phyloP scores from a whole-genome alignment of 1,140 invertebrate genomes.

The Drosophila seguyi region DNA sequence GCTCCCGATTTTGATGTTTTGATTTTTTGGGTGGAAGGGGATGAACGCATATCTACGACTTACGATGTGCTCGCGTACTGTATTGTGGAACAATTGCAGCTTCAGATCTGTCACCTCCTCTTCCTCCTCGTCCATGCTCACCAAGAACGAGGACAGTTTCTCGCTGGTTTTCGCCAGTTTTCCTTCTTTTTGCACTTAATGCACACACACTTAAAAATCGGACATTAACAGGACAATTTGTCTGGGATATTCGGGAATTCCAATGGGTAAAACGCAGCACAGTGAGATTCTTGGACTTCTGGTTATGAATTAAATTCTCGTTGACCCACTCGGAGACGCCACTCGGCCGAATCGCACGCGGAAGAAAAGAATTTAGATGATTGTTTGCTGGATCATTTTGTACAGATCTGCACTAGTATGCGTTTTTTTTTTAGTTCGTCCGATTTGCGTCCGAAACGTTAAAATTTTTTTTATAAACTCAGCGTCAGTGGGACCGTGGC shows the following conservation, averaged over 20 bases:
- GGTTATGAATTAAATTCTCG: constrained; percentile 24
- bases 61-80: constrained; percentile 96
- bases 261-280: constrained; percentile 11
- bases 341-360: constrained; percentile 3
- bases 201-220: constrained; percentile 12
- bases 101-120: constrained; percentile 91
- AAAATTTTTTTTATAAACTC: constrained; percentile 18
- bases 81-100: constrained; percentile 96
- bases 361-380: constrained; percentile 10
- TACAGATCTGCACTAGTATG: not conserved
- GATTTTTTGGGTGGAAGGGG: constrained; percentile 19
- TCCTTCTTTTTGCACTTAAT: constrained; percentile 24
- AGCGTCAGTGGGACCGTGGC: constrained; percentile 7
- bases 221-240: constrained; percentile 1
- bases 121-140: constrained; percentile 85
- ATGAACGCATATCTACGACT: constrained; percentile 85
- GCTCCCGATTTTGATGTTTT: constrained; percentile 27
- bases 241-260: constrained; percentile 11
- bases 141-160: constrained; percentile 62
- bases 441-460: constrained; percentile 30
- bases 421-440: not conserved
- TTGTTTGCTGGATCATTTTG: constrained; percentile 19
- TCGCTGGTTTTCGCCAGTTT: constrained; percentile 71
- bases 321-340: not conserved
- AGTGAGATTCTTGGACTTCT: not conserved